A percentile compares a stretch with the other conserved stretches of the same genome.
These are phyloP conservation scores for Drosophila quasianomalipes DNA, from an alignment of 2,888 invertebrate genomes.

Conservation along the genomic window DNA sequence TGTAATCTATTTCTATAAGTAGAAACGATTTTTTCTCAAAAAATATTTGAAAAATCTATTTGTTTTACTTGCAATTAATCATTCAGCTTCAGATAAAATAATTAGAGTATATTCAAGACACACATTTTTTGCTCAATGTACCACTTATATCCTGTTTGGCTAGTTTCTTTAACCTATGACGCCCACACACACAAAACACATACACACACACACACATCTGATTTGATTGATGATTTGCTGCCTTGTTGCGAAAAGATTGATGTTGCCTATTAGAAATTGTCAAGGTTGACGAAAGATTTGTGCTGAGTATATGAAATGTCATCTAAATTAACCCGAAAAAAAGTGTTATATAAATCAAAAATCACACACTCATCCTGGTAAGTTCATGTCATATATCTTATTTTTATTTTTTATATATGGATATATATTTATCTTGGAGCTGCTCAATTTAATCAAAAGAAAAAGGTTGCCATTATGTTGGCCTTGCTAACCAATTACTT, in stretches of 20 bases:
- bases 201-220: background rate
- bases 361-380: slow-evolving; percentile 2
- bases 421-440: slow-evolving; percentile 5
- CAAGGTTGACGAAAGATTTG: slow-evolving; percentile 57
- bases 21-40: background rate
- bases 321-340: slow-evolving; percentile 44
- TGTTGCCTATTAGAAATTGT: slow-evolving; percentile 45
- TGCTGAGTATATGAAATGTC: slow-evolving; percentile 36
- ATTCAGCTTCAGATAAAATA: background rate
- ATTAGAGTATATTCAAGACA: background rate
- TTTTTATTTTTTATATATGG: background rate
- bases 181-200: slow-evolving; percentile 6
- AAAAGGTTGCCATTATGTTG: slow-evolving; percentile 28
- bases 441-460: slow-evolving; percentile 33
- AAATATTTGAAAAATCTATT: background rate
- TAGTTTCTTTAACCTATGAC: slow-evolving; percentile 29
- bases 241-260: slow-evolving; percentile 60
- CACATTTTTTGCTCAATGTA: background rate
- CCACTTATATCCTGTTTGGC: slow-evolving; percentile 30
- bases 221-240: slow-evolving; percentile 60
- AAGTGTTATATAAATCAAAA: slow-evolving; percentile 5
- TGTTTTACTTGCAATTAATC: background rate
- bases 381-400: slow-evolving; percentile 3
- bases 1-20: background rate
- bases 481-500: slow-evolving; percentile 61